Evolutionary conservation across 2,797 vertebrate species (phyloP), one percentile per base, ranked within the genome.

Genomic region (Amniataba percoides): DNA sequence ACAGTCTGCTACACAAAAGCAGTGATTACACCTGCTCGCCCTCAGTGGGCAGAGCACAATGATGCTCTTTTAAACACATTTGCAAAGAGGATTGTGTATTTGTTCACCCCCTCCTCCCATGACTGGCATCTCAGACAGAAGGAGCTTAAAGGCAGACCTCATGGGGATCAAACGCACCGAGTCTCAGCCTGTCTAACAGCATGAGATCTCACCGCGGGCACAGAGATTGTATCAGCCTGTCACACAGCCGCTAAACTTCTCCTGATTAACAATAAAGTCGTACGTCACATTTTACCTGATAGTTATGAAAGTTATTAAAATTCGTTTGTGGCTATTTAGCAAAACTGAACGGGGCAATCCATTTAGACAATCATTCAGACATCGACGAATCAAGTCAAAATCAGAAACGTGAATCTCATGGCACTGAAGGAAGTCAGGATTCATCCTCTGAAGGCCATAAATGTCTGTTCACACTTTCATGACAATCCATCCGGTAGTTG

Each of bases 141-240:
- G 91, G 87, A 85, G 92, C 91, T 94, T 94, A 92, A 89, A 89
- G 83, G 68, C 77, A 59, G 70, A 85, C 85, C 89, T 83, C 88
- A 87, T 84, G 87, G 87, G 89, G 87, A 82, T 87, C 86, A 82
- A 78, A 72, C 76, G 42, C 72, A 81, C 66, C 76, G 64, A 86
- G 79, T 18, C 65, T 83, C 82, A 85, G 88, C 71, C 78, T 75
- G 58, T 68, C 68, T 87, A 83, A 82, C 83, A 88, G 86, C 83
- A 65, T 75, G 87, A 87, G 63, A 84, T 91, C 88, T 83, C 84
- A 83, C 63, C 64, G 67, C 48, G 42, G 39, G 46, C 1, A n/a
- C 39, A 3, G 51, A 53, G 65, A 83, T 74, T 80, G 83, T 67
- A 67, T 79, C 34, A 42, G 34, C 73, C 58, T 57, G 3, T 60